A percentile compares a stretch with the other conserved stretches of the same genome.
Evolutionary conservation across 2,888 invertebrate species (phyloP).

Genomic region (Bombylius discolor): DNA sequence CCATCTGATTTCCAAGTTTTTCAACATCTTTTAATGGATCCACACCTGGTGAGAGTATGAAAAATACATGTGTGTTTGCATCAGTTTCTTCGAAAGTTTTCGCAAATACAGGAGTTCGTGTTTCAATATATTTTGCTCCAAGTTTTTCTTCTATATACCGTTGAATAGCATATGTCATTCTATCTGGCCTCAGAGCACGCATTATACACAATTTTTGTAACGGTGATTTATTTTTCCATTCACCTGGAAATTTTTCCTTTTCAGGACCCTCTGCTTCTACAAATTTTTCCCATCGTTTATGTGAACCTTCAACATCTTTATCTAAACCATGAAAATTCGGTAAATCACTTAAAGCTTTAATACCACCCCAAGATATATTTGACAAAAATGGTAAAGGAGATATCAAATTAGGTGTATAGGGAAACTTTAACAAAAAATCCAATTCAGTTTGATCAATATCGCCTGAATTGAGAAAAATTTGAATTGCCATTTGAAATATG

Average conservation of each 20-base stretch:
- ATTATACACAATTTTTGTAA: slow-evolving; percentile 84
- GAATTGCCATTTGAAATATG: slow-evolving; percentile 71
- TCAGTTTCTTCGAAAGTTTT: slow-evolving; percentile 79
- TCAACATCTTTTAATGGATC: slow-evolving; percentile 91
- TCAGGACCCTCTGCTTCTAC: slow-evolving; percentile 87
- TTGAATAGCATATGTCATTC: slow-evolving; percentile 79
- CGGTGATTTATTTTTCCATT: slow-evolving; percentile 84
- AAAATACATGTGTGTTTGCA: slow-evolving; percentile 76
- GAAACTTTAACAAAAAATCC: slow-evolving; percentile 78
- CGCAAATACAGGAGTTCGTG: slow-evolving; percentile 64
- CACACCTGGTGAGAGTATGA: slow-evolving; percentile 87
- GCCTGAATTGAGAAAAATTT: slow-evolving; percentile 44
- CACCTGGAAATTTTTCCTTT: slow-evolving; percentile 84
- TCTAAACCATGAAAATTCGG: slow-evolving; percentile 74
- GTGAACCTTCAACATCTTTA: slow-evolving; percentile 80
- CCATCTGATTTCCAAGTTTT: slow-evolving; percentile 64
- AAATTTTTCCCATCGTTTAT: slow-evolving; percentile 86
- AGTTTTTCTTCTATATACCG: slow-evolving; percentile 81
- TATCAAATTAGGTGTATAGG: slow-evolving; percentile 55
- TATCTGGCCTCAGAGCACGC: slow-evolving; percentile 78
- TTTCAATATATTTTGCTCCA: slow-evolving; percentile 68
- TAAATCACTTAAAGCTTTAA: slow-evolving; percentile 60
- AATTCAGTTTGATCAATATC: slow-evolving; percentile 64
- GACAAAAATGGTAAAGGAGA: slow-evolving; percentile 77
- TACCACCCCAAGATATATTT: slow-evolving; percentile 68